Evolutionary conservation across 2,888 invertebrate species (phyloP), one percentile per base, ranked within the genome.

Genomic region (Netelia fuscicornis): DNA sequence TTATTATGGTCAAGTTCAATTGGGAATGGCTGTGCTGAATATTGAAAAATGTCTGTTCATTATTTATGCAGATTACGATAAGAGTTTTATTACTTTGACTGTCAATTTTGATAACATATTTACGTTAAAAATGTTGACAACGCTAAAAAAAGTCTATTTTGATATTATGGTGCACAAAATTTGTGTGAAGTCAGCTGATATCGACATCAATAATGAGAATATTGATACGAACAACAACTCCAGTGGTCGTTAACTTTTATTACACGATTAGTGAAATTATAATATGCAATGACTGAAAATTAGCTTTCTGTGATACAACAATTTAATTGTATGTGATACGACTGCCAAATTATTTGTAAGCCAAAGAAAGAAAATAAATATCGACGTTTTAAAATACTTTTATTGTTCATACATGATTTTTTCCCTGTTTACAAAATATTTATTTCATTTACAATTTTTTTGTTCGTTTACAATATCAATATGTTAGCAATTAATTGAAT

Each of bases 1-100:
- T 72, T 85, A 85, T 70, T 77, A 83, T 81, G 81, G 71, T 17
- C 87, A 87, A 81, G 67, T 87, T 13, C 85, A 87, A 70, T 58
- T 86, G 20, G 85, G 87, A 65, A 86, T 87, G 87, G 76, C 76
- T 48, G 64, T 87, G 48, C 25, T 83, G 10, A 83, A 85, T 75
- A 62, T 86, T 23, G 77, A 80, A 64, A 23, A 77, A 67, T 56
- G 77, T 9, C 64, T 54, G 52, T 86, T 86, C 77, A 72, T 86
- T 10, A 68, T 80, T 65, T 86, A 80, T 56, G 64, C 86, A 54
- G 52, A 70, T 42, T 83, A 74, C 58, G 84, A 85, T 56, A 85
- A 85, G 44, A 70, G 56, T 20, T 58, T 72, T 13, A 52, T 76
- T 48, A 58, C 23, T 17, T 30, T 86, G 17, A 74, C 20, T 13